These are phyloP conservation scores for Heterocephalus glaber DNA, from an alignment of 2,113 vertebrate genomes.

Conservation along the genomic window DNA sequence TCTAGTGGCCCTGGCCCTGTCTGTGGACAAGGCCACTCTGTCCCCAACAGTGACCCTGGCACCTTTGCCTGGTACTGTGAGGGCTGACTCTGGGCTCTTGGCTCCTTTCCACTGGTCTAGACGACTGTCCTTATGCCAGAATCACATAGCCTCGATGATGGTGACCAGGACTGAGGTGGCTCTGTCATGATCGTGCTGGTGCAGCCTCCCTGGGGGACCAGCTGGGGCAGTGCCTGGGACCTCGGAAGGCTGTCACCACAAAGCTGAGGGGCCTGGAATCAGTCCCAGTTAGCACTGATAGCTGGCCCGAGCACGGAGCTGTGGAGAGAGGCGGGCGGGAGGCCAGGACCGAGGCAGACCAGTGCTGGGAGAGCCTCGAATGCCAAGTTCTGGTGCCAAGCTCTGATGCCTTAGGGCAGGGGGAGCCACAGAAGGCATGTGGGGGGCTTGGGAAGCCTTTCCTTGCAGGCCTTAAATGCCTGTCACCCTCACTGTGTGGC, in stretches of 20 bases:
- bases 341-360: not conserved
- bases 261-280: not conserved
- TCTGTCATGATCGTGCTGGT: not conserved
- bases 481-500: not conserved
- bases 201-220: too few relatives aligned
- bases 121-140: not conserved
- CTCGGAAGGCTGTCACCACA: not conserved
- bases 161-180: not conserved
- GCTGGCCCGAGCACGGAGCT: not conserved
- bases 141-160: too few relatives aligned
- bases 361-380: not conserved
- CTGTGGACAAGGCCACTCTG: not conserved
- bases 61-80: not conserved
- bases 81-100: not conserved
- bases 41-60: not conserved
- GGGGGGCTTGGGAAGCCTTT: not conserved
- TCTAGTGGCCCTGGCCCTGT: not conserved
- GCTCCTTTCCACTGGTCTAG: not conserved
- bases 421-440: not conserved
- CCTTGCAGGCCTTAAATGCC: not conserved
- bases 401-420: not conserved
- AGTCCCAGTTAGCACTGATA: not conserved
- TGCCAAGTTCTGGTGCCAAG: rapidly evolving
- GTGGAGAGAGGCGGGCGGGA: not conserved
- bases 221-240: not conserved